Evolutionary conservation across 2,113 vertebrate species (phyloP).

Genomic region (Taxidea taxus): DNA sequence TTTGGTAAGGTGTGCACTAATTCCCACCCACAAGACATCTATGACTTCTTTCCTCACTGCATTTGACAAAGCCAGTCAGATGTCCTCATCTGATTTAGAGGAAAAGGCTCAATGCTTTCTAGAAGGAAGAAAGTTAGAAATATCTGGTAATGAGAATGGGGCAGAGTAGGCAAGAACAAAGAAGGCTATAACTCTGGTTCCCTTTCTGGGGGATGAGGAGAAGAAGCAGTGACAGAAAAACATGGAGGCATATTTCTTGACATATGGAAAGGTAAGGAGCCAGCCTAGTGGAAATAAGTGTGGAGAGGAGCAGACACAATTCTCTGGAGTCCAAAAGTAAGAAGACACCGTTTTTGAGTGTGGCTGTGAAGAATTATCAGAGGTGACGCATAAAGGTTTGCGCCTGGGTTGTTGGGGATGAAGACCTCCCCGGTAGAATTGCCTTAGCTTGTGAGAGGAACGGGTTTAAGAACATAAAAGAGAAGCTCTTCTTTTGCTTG

Average conservation of each 20-base stretch:
- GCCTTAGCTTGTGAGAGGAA: not conserved
- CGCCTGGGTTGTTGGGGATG: not conserved
- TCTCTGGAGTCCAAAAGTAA: too few species aligned
- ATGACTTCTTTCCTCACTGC: not conserved
- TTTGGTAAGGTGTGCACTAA: not conserved
- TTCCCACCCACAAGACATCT: not conserved
- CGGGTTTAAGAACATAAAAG: not conserved
- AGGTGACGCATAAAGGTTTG: not conserved
- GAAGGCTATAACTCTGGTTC: too few species aligned
- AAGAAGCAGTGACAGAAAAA: not conserved
- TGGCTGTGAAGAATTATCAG: not conserved
- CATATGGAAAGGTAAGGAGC: not conserved
- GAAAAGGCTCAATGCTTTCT: not conserved
- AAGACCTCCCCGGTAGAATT: not conserved
- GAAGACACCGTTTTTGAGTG: not conserved
- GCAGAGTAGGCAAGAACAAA: too few species aligned
- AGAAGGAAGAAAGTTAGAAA: not conserved
- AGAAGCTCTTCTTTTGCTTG: not conserved
- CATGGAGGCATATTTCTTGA: not conserved
- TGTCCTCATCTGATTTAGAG: not conserved
- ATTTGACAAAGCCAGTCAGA: not conserved
- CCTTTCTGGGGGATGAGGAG: not conserved
- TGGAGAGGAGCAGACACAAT: not conserved
- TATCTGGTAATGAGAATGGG: not conserved
- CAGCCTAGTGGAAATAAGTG: accelerated